These are phyloP conservation scores for Dryomyza anilis DNA, from an alignment of 2,888 invertebrate species.

Conservation along the genomic window DNA sequence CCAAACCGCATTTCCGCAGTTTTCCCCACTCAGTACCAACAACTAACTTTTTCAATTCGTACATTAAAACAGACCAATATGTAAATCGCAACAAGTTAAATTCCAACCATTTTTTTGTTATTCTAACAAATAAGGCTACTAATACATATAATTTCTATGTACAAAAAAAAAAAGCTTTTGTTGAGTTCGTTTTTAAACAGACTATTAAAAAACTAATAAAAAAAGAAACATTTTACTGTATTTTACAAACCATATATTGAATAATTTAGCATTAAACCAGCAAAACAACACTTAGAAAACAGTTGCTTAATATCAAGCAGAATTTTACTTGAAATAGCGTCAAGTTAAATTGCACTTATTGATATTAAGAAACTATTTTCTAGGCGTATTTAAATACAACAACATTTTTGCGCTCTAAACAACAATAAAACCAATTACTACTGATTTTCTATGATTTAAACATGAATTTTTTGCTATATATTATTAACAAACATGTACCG, in stretches of 20 bases:
- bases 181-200: background rate
- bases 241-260: constrained; percentile 1
- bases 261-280: background rate
- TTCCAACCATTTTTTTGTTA: background rate
- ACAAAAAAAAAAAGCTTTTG: constrained; percentile 15
- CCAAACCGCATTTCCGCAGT: background rate
- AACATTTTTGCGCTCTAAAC: too few relatives aligned
- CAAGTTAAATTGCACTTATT: too few relatives aligned
- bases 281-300: constrained; percentile 21
- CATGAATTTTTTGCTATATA: too few relatives aligned
- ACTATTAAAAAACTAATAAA: background rate
- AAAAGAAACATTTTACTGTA: too few relatives aligned
- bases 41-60: background rate
- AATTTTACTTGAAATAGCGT: background rate
- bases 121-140: constrained; percentile 10
- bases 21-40: background rate
- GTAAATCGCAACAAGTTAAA: background rate
- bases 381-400: too few relatives aligned
- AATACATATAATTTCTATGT: background rate
- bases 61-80: background rate
- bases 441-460: too few relatives aligned
- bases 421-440: background rate
- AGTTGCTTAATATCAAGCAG: background rate
- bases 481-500: too few relatives aligned
- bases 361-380: too few relatives aligned